Evolutionary conservation across 2,888 invertebrate genomes (phyloP), one percentile per base, ranked within the genome.

Genomic region (Spodoptera picta): DNA sequence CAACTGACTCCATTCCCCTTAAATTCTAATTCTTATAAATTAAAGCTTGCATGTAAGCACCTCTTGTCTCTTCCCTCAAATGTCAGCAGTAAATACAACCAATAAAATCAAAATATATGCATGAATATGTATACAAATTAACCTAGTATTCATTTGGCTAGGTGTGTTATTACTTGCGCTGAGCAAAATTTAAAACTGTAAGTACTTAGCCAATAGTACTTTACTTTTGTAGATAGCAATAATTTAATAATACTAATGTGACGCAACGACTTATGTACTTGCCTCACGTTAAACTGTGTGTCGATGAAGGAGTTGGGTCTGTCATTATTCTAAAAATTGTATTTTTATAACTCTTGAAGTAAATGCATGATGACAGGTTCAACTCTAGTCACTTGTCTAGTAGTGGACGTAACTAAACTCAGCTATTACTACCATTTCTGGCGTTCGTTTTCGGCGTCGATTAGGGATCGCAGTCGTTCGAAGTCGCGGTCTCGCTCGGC

Each of bases 111-210:
- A 65, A 75, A 73, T 44, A 41, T 42, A 31, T 49, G 90, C 89
- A 87, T 88, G 90, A 66, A 77, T 72, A 67, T 76, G 55, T 76
- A 82, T 68, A 70, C 80, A 50, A 87, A 91, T 89, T 92, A 92
- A 92, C 83, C 76, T 87, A 89, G 87, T 88, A 60, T 93, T 93
- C 85, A 88, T 91, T 92, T 92, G 92, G 89, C 90, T 94, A 94
- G 94, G 93, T 93, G 87, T 86, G 90, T 93, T 82, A 85, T 92
- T 82, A 84, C 93, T 90, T 94, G 93, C 87, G 93, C 93, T 87
- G 94, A 94, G 83, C 93, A 93, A 92, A 92, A 91, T 88, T 87
- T 94, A 75, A 87, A 89, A 83, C 86, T 84, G 94, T 94, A 90
- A 94, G 94, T 93, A 93, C 85, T 81, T 81, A 79, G 79, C 60